These are phyloP conservation scores for Drosophila tani DNA, from an alignment of 1,140 invertebrate species.

Conservation along the genomic window DNA sequence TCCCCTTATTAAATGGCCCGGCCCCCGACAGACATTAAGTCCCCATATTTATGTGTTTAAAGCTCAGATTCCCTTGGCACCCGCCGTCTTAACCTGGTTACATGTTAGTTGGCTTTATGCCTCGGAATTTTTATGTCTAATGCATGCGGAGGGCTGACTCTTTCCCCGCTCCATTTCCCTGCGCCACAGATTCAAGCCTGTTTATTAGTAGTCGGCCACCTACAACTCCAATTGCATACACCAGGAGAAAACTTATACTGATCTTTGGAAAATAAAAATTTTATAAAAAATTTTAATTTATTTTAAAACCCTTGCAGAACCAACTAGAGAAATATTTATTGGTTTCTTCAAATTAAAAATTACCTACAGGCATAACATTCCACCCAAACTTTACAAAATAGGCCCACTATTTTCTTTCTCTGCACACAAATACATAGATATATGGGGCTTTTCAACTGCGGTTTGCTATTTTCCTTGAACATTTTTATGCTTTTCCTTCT, in stretches of 20 bases:
- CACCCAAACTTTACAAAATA: too few species aligned
- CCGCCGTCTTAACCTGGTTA: slow-evolving; percentile 45
- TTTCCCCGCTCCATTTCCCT: slow-evolving; percentile 3
- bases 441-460: slow-evolving; percentile 41
- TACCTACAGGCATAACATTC: too few species aligned
- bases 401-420: neutral
- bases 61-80: slow-evolving; percentile 30
- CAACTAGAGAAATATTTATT: fast-evolving
- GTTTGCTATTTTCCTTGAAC: slow-evolving; percentile 61
- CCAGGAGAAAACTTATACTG: neutral
- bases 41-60: slow-evolving; percentile 64
- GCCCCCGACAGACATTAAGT: slow-evolving; percentile 36
- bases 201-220: slow-evolving; percentile 69
- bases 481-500: slow-evolving; percentile 67
- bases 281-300: neutral
- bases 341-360: fast-evolving
- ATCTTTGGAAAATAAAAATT: neutral
- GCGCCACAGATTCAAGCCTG: slow-evolving; percentile 32
- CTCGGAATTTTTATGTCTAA: slow-evolving; percentile 73
- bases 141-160: slow-evolving; percentile 40
- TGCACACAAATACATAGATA: slow-evolving; percentile 40
- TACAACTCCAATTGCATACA: slow-evolving; percentile 29
- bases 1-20: neutral
- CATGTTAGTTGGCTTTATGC: slow-evolving; percentile 68
- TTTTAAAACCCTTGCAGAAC: neutral